Percentiles rank a stretch among this genome's conserved stretches.
These are phyloP conservation scores for Chymomyza fuscimana DNA, from an alignment of 2,888 invertebrate species.

Conservation along the genomic window DNA sequence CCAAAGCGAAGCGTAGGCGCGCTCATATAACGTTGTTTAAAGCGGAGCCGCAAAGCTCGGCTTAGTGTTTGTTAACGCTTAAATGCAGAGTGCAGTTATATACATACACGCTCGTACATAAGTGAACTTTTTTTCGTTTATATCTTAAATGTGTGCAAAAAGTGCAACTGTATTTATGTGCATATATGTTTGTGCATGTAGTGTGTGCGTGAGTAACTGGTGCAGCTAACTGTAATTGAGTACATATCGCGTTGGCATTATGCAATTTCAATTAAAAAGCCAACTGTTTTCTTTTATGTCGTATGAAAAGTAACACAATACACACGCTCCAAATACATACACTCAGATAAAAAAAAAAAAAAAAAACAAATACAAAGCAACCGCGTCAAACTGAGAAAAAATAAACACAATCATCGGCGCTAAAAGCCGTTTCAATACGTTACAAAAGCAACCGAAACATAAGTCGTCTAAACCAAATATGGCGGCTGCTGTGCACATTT, in stretches of 20 bases:
- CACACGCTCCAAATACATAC: not conserved
- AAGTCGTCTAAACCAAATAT: slow-evolving; percentile 48
- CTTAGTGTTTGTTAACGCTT: slow-evolving; percentile 34
- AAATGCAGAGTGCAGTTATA: slow-evolving; percentile 50
- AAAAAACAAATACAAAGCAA: not conserved
- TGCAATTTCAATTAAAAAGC: slow-evolving; percentile 50
- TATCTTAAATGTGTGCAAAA: not conserved
- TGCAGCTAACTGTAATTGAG: slow-evolving; percentile 6
- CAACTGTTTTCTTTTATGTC: slow-evolving; percentile 42
- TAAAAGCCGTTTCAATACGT: slow-evolving; percentile 54
- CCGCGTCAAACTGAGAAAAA: not conserved
- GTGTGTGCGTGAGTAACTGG: slow-evolving; percentile 9
- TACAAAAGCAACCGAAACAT: slow-evolving; percentile 33
- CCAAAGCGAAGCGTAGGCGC: slow-evolving; percentile 4
- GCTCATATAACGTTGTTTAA: not conserved
- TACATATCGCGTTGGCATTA: slow-evolving; percentile 24
- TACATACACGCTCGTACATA: too few species aligned
- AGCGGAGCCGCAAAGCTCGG: slow-evolving; percentile 41
- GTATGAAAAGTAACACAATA: not conserved
- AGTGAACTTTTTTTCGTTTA: not conserved
- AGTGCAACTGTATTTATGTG: slow-evolving; percentile 10
- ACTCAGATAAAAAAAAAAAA: not conserved
- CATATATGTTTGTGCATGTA: slow-evolving; percentile 24
- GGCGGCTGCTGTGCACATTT: slow-evolving; percentile 55
- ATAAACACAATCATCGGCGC: slow-evolving; percentile 39